These are phyloP conservation scores for Platypus cylindrus DNA, from an alignment of 2,888 invertebrate genomes.

Conservation along the genomic window DNA sequence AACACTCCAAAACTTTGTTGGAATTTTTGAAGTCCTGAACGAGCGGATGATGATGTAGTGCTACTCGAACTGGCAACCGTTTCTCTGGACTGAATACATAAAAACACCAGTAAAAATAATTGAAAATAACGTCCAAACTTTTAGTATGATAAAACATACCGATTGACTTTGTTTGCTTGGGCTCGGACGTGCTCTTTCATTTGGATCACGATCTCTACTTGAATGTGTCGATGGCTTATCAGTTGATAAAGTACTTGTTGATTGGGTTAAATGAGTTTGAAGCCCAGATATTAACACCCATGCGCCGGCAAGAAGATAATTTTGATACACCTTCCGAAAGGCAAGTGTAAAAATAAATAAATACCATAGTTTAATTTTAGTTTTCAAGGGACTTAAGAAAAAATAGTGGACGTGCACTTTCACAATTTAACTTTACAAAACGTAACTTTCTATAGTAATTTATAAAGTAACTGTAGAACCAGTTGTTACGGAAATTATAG, in stretches of 20 bases:
- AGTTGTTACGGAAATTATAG: no score
- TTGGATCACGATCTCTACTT: slow-evolving; percentile 28
- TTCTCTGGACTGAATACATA: slow-evolving; percentile 9
- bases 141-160: slow-evolving; percentile 1
- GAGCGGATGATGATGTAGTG: slow-evolving; percentile 33
- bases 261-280: slow-evolving; percentile 65
- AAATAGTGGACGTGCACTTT: no score
- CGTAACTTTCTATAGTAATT: no score
- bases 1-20: slow-evolving; percentile 83
- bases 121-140: background rate
- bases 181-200: slow-evolving; percentile 42
- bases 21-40: slow-evolving; percentile 59
- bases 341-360: no score
- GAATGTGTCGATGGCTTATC: slow-evolving; percentile 28
- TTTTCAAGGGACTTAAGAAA: no score
- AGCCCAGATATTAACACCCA: slow-evolving; percentile 82
- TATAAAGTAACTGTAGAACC: no score
- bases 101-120: slow-evolving; percentile 1
- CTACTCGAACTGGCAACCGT: slow-evolving; percentile 24
- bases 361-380: no score
- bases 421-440: no score
- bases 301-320: slow-evolving; percentile 75
- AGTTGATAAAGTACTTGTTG: slow-evolving; percentile 37
- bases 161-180: slow-evolving; percentile 37
- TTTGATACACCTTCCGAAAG: slow-evolving; percentile 84